Percentiles rank a stretch among this genome's conserved stretches.
phyloP scores from a whole-genome alignment of 2,888 invertebrate genomes.

The Halocaridina rubra region DNA sequence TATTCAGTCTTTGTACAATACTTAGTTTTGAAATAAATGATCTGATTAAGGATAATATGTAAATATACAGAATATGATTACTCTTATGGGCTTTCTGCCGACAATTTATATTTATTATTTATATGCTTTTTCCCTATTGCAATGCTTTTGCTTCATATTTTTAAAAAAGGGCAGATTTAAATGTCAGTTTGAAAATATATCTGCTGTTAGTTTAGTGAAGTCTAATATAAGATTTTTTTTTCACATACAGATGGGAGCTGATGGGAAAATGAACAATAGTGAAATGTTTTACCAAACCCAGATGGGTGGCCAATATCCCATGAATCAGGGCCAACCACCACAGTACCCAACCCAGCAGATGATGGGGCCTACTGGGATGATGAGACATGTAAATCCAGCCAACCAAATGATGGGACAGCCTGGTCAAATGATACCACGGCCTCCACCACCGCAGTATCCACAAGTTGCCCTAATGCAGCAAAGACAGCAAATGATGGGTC shows the following conservation, averaged over 20 bases:
- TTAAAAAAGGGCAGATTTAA: too few species aligned
- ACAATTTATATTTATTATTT: too few species aligned
- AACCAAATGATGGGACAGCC: conserved; percentile 47
- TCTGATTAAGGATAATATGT: too few species aligned
- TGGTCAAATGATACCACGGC: conserved; percentile 57
- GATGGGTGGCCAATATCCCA: conserved; percentile 47
- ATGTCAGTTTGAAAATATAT: too few species aligned
- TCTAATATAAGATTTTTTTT: too few species aligned
- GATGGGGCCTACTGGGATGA: conserved; percentile 53
- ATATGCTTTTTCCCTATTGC: too few species aligned
- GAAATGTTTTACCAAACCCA: conserved; percentile 58
- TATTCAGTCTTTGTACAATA: too few species aligned
- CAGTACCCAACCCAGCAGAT: conserved; percentile 55
- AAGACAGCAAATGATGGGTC: conserved; percentile 53
- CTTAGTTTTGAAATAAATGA: too few species aligned
- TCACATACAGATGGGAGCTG: conserved; percentile 47
- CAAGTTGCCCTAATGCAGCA: conserved; percentile 55
- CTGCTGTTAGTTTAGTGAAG: neutral
- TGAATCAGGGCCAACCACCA: conserved; percentile 51
- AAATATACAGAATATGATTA: too few species aligned
- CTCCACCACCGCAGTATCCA: conserved; percentile 62
- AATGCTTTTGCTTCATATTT: too few species aligned
- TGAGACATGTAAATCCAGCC: conserved; percentile 39
- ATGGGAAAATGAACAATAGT: conserved; percentile 55
- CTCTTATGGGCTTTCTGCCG: too few species aligned